Percentiles rank a stretch among this genome's conserved stretches.
Evolutionary conservation across 2,113 vertebrate species (phyloP).

Genomic region (Oreochromis aureus): DNA sequence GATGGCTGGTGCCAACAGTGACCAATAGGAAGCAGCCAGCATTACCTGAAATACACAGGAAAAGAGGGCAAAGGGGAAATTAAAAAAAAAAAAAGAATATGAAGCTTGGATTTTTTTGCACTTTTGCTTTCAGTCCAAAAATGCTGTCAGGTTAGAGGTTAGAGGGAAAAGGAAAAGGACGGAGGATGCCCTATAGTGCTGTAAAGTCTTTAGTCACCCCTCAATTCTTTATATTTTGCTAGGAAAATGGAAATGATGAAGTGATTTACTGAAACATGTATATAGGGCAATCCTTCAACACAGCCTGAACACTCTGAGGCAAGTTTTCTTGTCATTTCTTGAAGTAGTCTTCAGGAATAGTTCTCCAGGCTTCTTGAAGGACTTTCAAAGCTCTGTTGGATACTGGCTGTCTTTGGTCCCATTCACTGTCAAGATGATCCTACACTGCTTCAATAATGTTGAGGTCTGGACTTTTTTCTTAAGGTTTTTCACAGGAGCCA

Average conservation of each 20-base stretch:
- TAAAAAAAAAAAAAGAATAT: neutral
- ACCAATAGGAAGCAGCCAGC: constrained; percentile 97
- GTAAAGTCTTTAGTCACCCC: neutral
- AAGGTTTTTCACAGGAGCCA: neutral
- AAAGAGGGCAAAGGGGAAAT: neutral
- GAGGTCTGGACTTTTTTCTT: neutral
- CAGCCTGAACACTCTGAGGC: neutral
- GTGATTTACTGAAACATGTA: neutral
- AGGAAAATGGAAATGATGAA: neutral
- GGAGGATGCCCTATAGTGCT: neutral
- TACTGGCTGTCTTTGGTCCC: neutral
- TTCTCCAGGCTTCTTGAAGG: neutral
- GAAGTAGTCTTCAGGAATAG: neutral
- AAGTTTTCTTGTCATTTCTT: neutral
- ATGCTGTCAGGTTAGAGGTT: neutral
- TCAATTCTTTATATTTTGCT: neutral
- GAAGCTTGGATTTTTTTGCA: neutral
- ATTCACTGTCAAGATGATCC: neutral
- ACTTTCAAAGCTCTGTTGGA: neutral
- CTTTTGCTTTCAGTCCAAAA: neutral
- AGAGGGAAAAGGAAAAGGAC: neutral
- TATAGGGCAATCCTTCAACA: neutral
- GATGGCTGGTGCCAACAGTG: constrained; percentile 88
- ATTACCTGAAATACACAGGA: constrained; percentile 78
- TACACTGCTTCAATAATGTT: neutral